Evolutionary conservation across 1,140 invertebrate species (phyloP).

Genomic region (Venustaconcha ellipsiformis): DNA sequence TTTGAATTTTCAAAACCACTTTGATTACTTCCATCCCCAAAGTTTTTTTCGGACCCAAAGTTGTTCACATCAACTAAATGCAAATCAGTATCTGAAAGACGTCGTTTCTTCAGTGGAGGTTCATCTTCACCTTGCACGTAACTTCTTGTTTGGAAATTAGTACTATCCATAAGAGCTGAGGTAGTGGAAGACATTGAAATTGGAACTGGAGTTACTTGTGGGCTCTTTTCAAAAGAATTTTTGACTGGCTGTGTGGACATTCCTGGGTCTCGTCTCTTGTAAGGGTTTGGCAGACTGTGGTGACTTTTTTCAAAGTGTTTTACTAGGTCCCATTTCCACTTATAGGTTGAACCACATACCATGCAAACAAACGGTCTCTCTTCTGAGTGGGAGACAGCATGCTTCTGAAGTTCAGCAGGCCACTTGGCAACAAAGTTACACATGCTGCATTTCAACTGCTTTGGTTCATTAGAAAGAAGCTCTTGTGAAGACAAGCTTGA

Average conservation of each 20-base stretch:
- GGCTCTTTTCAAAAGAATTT: slow-evolving; percentile 1
- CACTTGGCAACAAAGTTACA: slow-evolving; percentile 68
- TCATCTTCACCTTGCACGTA: slow-evolving; percentile 14
- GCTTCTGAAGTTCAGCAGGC: slow-evolving; percentile 68
- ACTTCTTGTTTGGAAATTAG: slow-evolving; percentile 12
- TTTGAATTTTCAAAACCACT: too few species aligned
- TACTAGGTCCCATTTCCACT: slow-evolving; percentile 69
- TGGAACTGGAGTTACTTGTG: slow-evolving; percentile 15
- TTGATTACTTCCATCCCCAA: too few species aligned
- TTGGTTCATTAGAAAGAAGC: slow-evolving; percentile 42
- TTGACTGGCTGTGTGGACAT: background rate
- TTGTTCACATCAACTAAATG: background rate
- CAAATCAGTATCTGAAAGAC: slow-evolving; percentile 51
- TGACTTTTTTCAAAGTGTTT: slow-evolving; percentile 69
- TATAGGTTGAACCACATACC: slow-evolving; percentile 68
- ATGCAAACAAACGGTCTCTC: slow-evolving; percentile 66
- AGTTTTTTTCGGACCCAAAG: too few species aligned
- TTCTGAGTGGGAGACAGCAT: slow-evolving; percentile 66
- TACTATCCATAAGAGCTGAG: slow-evolving; percentile 42
- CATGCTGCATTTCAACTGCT: slow-evolving; percentile 64
- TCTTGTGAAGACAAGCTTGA: slow-evolving; percentile 52
- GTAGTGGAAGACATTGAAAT: slow-evolving; percentile 40
- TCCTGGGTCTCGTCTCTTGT: slow-evolving; percentile 59
- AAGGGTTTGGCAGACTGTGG: slow-evolving; percentile 66
- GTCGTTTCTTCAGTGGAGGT: slow-evolving; percentile 39